Evolutionary conservation across 2,888 invertebrate genomes (phyloP), one percentile per base, ranked within the genome.

Genomic region (Eilema depressum): DNA sequence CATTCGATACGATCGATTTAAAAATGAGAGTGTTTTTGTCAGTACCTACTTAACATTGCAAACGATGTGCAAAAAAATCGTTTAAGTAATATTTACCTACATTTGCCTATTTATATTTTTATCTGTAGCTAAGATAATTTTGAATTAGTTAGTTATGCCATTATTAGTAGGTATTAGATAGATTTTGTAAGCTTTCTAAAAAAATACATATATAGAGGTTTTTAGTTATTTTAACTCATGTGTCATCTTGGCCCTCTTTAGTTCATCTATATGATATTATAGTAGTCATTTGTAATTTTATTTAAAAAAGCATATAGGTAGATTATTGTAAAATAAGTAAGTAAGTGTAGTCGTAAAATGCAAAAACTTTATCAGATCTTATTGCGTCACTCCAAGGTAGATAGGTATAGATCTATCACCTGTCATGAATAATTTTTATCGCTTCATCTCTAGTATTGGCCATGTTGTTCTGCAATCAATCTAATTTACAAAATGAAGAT

Each of bases 401-500:
- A 41, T 33, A 4, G 14, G 17, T 41, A 0, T 2, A 37, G 37
- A 37, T 37, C 11, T 11, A 37, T 37, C n/a, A n/a, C n/a, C n/a
- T n/a, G 3, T 41, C 14, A 41, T 41, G 14, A 17, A 41, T 17
- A 33, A 14, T 41, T 17, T 41, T 41, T 2, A 41, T 17, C 17
- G 4, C 14, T 12, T 12, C 37, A 37, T 12, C 12, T 12, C 37
- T 2, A 37, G 14, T 37, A 37, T 37, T 37, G 17, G 20, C 30
- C 20, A 25, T 37, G 12, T 61, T 83, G 82, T 80, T 79, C 66
- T 67, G 66, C 80, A 84, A 88, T 88, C 85, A 85, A 83, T 76
- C 82, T 80, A 74, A 86, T 89, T 83, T 86, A 83, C 87, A 88
- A 86, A n/a, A 89, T 87, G 86, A 88, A 91, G 84, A 88, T 86